phyloP scores from a whole-genome alignment of 1,140 invertebrate genomes.

The Drosophila suzukii region DNA sequence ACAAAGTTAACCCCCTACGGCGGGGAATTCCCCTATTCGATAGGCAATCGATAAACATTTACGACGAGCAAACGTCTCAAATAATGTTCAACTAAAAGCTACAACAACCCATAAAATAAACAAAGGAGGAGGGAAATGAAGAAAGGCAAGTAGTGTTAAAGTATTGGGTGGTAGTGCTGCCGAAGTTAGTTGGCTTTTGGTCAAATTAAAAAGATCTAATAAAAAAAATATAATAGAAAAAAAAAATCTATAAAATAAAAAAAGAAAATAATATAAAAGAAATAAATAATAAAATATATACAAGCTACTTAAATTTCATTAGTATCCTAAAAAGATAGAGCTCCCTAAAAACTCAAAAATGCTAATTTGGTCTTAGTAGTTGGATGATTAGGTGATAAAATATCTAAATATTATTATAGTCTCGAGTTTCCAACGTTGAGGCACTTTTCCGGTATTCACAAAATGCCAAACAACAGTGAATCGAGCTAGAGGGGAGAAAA shows the following conservation, averaged over 20 bases:
- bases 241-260: too few relatives aligned
- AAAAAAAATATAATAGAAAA: too few relatives aligned
- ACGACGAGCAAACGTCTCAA: constrained; percentile 40
- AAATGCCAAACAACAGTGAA: constrained; percentile 25
- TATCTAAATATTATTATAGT: not conserved
- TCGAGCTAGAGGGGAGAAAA: not conserved
- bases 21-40: constrained; percentile 27
- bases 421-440: constrained; percentile 10
- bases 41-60: constrained; percentile 63
- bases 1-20: constrained; percentile 3
- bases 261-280: too few relatives aligned
- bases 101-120: constrained; percentile 71
- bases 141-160: not conserved
- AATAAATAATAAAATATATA: too few relatives aligned
- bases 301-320: too few relatives aligned
- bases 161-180: not conserved
- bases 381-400: not conserved
- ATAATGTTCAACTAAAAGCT: constrained; percentile 60
- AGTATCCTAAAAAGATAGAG: too few relatives aligned
- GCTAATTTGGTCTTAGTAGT: not conserved
- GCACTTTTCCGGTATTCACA: constrained; percentile 36
- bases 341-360: too few relatives aligned
- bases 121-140: constrained; percentile 28
- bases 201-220: not conserved
- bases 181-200: not conserved